Conservation (phyloP, 2,113 vertebrate species). For the Heloderma charlesbogerti region DNA sequence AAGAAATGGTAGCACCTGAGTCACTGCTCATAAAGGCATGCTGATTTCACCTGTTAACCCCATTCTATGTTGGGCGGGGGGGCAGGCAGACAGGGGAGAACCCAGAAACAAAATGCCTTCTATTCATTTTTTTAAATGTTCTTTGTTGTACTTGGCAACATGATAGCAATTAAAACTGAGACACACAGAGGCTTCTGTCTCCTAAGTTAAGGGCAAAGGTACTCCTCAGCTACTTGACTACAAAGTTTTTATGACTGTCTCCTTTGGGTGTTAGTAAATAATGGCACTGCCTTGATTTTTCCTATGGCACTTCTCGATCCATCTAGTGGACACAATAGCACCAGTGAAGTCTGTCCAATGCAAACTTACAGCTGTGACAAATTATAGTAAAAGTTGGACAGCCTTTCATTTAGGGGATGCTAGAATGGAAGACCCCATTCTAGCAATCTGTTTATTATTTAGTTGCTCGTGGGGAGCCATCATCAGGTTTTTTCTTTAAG, state of each 20-base stretch:
- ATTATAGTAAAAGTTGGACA: background rate
- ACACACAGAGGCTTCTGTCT: slow-evolving; percentile 16
- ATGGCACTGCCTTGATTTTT: background rate
- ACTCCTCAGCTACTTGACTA: background rate
- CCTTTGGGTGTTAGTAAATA: background rate
- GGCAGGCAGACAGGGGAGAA: slow-evolving; percentile 12
- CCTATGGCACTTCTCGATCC: background rate
- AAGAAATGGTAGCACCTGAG: slow-evolving; percentile 59
- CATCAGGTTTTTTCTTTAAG: background rate
- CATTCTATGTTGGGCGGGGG: slow-evolving; percentile 29
- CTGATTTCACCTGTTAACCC: slow-evolving; percentile 47
- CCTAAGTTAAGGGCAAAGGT: background rate
- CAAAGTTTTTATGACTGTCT: background rate
- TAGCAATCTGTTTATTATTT: background rate
- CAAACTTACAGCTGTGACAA: background rate
- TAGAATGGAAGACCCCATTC: background rate
- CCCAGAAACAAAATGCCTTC: slow-evolving; percentile 36
- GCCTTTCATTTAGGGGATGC: background rate
- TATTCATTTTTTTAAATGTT: slow-evolving; percentile 4
- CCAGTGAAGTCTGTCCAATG: background rate
- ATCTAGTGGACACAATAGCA: background rate
- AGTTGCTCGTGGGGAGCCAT: background rate
- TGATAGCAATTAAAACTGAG: slow-evolving; percentile 31
- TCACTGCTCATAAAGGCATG: slow-evolving; percentile 52
- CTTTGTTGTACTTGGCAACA: slow-evolving; percentile 65